Evolutionary conservation across 2,113 vertebrate genomes (phyloP).

Genomic region (Zosterops pallidus): DNA sequence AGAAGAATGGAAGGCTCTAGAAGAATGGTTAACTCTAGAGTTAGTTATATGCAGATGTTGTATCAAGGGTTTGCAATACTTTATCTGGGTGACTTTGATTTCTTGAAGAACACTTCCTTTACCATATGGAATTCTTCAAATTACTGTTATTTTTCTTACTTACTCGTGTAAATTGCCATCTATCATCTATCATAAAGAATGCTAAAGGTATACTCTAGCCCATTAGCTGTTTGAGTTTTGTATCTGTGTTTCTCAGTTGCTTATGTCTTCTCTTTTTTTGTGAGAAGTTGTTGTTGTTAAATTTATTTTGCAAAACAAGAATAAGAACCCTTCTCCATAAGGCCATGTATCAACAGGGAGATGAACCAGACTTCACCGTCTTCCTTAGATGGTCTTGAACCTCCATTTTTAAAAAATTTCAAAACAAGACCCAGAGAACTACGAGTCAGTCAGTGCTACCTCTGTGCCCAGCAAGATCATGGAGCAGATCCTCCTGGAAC

Average conservation of each 20-base stretch:
- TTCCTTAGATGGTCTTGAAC: not conserved
- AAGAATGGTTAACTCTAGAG: no score
- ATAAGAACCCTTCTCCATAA: not conserved
- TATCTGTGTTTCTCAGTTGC: not conserved
- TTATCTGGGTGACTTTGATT: not conserved
- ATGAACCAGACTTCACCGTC: not conserved
- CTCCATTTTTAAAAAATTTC: not conserved
- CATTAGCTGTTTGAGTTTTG: not conserved
- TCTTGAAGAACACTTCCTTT: not conserved
- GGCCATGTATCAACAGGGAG: not conserved
- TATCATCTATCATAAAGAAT: not conserved
- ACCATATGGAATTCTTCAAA: not conserved
- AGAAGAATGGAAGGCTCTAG: not conserved
- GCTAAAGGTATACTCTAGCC: not conserved
- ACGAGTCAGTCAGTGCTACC: not conserved
- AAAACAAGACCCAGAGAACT: not conserved
- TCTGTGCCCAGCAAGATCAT: not conserved
- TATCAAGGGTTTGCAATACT: not conserved
- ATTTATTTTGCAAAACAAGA: not conserved
- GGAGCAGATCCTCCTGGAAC: not conserved
- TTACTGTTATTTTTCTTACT: not conserved
- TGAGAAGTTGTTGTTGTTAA: not conserved
- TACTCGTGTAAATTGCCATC: not conserved
- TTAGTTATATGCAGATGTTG: not conserved
- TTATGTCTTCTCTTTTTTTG: not conserved